Base-by-base conservation (phyloP, 2,797 vertebrate genomes). In the Syndactyla subalaris region DNA sequence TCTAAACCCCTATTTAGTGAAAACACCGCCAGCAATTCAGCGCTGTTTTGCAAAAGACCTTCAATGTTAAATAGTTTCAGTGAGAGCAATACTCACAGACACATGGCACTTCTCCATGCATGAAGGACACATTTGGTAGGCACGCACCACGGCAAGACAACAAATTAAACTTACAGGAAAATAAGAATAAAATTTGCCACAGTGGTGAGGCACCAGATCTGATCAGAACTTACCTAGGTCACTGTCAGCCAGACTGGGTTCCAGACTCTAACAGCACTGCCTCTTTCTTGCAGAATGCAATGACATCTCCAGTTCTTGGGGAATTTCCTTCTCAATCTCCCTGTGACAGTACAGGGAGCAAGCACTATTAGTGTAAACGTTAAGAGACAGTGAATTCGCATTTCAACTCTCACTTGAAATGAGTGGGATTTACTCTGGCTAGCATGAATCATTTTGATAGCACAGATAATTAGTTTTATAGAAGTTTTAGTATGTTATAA, bases 361-460 rank as follows among this genome's bases (percentile, higher is more conserved):
- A 61, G 79, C 15, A 22, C 29, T 52, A 7, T 66, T 85, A 41
- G 73, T 16, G 9, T 48, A 66, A 30, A 57, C 14, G 20, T 84
- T 83, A 49, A 71, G 51, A 81, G 66, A 46, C 27, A 63, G 32
- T 3, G 16, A 95, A 70, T 20, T 55, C 41, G 7, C 49, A 73
- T 59, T 89, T 93, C 76, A 70, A 27, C 39, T 85, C 68, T 57
- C 24, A 27, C 58, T 78, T 86, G 58, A 46, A 85, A 90, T 22
- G 70, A 90, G 57, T 23, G 49, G 54, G 67, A 66, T 80, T 94
- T 91, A 87, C 45, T 67, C 58, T 39, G 49, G 85, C 34, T 61
- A 93, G 43, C 58, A 78, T 83, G 90, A 97, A 95, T 94, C 94
- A 91, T 80, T 95, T 73, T 95, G 95, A 92, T 96, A 96, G 71